Conservation (phyloP, 2,113 vertebrate genomes). For the Columbina picui region DNA sequence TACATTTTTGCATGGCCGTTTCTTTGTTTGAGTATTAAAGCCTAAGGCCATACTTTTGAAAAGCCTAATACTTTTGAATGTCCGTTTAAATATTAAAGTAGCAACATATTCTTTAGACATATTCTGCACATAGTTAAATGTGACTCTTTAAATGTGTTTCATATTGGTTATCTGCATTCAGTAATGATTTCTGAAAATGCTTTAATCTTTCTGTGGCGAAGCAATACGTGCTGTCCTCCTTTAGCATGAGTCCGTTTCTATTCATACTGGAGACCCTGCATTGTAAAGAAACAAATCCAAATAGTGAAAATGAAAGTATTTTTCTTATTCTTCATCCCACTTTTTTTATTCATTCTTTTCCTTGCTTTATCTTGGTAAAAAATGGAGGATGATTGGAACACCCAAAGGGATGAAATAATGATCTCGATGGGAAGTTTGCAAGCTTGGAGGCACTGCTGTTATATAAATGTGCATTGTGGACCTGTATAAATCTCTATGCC, state of each 20-base stretch:
- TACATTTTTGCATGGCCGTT: not conserved
- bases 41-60: not conserved
- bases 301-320: not conserved
- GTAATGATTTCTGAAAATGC: not conserved
- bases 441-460: not conserved
- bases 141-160: not conserved
- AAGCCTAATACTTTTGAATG: not conserved
- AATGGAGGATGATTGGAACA: not conserved
- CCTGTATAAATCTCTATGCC: not conserved
- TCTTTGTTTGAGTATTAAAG: not conserved
- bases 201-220: not conserved
- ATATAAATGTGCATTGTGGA: not conserved
- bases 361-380: not conserved
- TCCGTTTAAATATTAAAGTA: not conserved
- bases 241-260: not conserved
- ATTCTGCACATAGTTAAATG: not conserved
- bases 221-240: not conserved
- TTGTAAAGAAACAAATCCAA: not conserved
- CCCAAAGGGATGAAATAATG: not conserved
- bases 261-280: accelerated
- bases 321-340: not conserved
- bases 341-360: not conserved
- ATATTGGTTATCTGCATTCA: not conserved
- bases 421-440: not conserved
- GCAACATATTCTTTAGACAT: not conserved